A percentile compares a stretch with the other conserved stretches of the same genome.
Evolutionary conservation across 2,888 invertebrate genomes (phyloP).

Genomic region (Calameuta pallipes): DNA sequence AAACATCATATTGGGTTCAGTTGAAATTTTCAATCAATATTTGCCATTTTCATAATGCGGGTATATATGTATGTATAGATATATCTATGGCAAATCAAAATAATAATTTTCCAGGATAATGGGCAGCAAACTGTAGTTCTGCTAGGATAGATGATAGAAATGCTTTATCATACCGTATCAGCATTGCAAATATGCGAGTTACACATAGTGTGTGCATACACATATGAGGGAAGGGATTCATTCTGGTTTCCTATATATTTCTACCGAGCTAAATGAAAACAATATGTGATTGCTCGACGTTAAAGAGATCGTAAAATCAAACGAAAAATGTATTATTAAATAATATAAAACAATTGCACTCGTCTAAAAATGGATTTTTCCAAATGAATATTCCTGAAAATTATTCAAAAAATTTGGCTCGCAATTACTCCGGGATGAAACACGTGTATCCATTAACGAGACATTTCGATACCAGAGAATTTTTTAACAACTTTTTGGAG

Average conservation of each 20-base stretch:
- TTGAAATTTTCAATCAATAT: conserved; percentile 39
- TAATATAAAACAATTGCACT: neutral
- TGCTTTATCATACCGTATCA: conserved; percentile 56
- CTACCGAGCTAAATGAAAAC: conserved; percentile 44
- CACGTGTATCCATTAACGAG: neutral
- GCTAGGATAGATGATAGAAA: conserved; percentile 45
- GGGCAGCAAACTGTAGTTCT: conserved; percentile 38
- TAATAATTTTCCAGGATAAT: conserved; percentile 46
- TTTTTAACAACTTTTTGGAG: neutral
- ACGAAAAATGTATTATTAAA: conserved; percentile 21
- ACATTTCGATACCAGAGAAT: neutral
- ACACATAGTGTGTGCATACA: conserved; percentile 28
- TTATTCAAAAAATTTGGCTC: neutral
- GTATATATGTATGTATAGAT: no score
- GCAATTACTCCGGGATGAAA: neutral
- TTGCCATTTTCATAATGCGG: conserved; percentile 18
- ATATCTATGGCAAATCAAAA: conserved; percentile 32
- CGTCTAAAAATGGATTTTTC: neutral
- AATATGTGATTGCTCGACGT: conserved; percentile 52
- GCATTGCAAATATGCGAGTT: conserved; percentile 51
- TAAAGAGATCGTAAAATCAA: conserved; percentile 41
- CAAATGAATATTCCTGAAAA: neutral
- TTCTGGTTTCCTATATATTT: conserved; percentile 1
- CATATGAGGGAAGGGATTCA: conserved; percentile 19
- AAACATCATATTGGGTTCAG: no score